phyloP scores from a whole-genome alignment of 1,140 invertebrate species.

The Cardiocondyla obscurior region DNA sequence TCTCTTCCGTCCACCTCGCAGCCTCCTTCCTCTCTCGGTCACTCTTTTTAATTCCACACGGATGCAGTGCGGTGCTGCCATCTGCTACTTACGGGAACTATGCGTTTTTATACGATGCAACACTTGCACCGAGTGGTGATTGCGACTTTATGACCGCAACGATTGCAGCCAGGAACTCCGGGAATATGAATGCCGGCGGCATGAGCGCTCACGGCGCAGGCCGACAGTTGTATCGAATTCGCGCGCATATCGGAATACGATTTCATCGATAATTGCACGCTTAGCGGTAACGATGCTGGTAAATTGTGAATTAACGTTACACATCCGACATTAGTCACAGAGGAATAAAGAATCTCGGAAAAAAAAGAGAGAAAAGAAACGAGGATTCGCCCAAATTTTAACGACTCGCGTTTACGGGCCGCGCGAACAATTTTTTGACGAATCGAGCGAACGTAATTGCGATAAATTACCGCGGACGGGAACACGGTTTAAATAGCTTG shows the following conservation, averaged over 20 bases:
- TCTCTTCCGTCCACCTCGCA: conserved; percentile 65
- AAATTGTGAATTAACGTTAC: not conserved
- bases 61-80: conserved; percentile 81
- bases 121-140: conserved; percentile 40
- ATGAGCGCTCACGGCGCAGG: not conserved
- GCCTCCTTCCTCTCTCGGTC: conserved; percentile 38
- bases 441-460: not conserved
- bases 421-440: not conserved
- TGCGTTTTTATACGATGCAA: conserved; percentile 67
- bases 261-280: not conserved
- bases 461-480: conserved; percentile 1
- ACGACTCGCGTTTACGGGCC: not conserved
- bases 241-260: not conserved
- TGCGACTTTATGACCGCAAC: conserved; percentile 26
- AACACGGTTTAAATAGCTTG: conserved; percentile 36
- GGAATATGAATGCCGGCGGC: conserved; percentile 30
- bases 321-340: not conserved
- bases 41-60: conserved; percentile 73
- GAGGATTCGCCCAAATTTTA: not conserved
- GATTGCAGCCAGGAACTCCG: conserved; percentile 4
- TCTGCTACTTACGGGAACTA: conserved; percentile 79
- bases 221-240: not conserved
- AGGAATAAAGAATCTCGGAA: not conserved
- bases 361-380: no score
- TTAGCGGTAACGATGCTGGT: not conserved